Evolutionary conservation across 2,113 vertebrate species (phyloP).

Genomic region (Apus apus): DNA sequence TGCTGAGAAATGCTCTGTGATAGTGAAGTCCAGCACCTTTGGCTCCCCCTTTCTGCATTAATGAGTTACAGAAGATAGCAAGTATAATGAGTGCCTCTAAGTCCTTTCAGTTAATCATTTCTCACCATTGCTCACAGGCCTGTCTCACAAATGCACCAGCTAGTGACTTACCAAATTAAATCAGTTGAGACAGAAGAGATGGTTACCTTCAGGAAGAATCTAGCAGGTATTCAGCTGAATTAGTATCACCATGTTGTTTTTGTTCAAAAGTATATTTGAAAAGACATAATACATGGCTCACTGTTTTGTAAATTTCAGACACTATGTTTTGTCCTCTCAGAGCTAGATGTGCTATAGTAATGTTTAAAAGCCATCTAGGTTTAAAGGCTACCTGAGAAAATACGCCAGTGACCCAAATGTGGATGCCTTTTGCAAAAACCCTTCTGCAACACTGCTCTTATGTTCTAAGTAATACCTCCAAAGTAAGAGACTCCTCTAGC

Average conservation of each 20-base stretch:
- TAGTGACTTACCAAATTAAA: background rate
- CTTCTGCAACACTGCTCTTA: accelerated
- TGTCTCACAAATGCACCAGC: background rate
- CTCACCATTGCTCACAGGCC: background rate
- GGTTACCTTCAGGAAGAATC: background rate
- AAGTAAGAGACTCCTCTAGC: background rate
- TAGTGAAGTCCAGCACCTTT: background rate
- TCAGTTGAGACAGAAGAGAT: background rate
- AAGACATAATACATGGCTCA: background rate
- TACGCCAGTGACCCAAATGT: background rate
- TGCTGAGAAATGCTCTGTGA: background rate
- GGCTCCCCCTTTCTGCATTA: background rate
- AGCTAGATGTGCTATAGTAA: background rate
- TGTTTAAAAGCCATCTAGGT: background rate
- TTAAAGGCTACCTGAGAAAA: background rate
- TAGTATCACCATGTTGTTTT: background rate
- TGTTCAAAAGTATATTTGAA: background rate
- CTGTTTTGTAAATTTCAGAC: background rate
- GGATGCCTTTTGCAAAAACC: background rate
- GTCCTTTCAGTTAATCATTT: background rate
- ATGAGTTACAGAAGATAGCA: background rate
- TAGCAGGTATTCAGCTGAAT: background rate
- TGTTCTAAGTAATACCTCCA: background rate
- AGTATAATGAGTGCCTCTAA: background rate
- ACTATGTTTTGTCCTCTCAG: background rate